A percentile compares a stretch with the other conserved stretches of the same genome.
Evolutionary conservation across 37 sponge, comb jelly and placozoan genomes (phyloP).

Genomic region (Lycopodina hypogea): DNA sequence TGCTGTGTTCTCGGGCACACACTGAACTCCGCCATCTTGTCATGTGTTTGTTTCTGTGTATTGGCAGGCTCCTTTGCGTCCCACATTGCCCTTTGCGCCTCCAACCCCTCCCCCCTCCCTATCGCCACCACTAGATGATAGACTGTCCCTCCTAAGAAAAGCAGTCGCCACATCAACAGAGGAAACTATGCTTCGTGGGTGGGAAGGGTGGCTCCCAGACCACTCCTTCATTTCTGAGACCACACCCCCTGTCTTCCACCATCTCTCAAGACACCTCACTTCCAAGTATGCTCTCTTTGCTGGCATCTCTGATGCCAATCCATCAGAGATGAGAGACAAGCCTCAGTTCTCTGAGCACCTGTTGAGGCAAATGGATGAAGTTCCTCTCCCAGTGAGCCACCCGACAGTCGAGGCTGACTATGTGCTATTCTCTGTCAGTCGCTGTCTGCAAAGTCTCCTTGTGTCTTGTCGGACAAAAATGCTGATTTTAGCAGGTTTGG

Average conservation of each 20-base stretch:
- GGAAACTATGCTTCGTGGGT: not conserved
- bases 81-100: not conserved
- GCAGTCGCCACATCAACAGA: not conserved
- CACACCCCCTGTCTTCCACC: not conserved
- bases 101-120: not conserved
- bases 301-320: not conserved
- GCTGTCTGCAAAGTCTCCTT: not conserved
- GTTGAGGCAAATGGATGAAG: not conserved
- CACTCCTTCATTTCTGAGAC: not conserved
- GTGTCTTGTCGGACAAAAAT: not conserved
- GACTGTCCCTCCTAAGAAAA: not conserved
- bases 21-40: not conserved
- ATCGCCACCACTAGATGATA: too few species aligned
- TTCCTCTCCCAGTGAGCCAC: not conserved
- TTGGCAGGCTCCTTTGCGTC: not conserved
- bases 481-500: not conserved
- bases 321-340: too few species aligned
- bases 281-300: not conserved
- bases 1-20: not conserved
- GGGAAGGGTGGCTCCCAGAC: constrained; percentile 23
- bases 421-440: not conserved
- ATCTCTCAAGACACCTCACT: not conserved
- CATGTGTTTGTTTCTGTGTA: not conserved
- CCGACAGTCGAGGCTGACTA: not conserved
- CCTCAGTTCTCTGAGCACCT: not conserved